Base-by-base conservation (phyloP, 2,113 vertebrate species). In the Vicugna pacos region DNA sequence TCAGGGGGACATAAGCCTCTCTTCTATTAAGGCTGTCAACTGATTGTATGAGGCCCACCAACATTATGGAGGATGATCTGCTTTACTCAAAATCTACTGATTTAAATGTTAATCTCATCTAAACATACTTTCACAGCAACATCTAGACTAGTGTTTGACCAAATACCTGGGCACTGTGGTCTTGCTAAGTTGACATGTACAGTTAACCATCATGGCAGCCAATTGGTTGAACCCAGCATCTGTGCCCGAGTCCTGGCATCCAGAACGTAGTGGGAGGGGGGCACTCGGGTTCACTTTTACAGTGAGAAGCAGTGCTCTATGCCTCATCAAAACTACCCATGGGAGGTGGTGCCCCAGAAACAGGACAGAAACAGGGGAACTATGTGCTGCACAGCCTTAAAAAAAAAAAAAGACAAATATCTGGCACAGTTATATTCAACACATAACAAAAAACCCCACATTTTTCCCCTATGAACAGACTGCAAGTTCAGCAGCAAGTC, bases 61-160 rank as follows among this genome's bases (percentile, higher is more conserved):
- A 60, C 69, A 5, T 13, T 3, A 5, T 8, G 6, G 38, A 82
- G 42, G 7, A 2, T 15, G 1, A 70, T 72, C 52, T 38, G 72
- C 50, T 52, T 70, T 64, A 38, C 72, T 32, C 46, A 14, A 70
- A 32, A 32, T 26, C 48, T 69, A 12, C 65, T 54, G 16, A 42
- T 14, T 70, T 92, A 58, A 70, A 60, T 46, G 91, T 76, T 52
- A 28, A 42, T 56, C 46, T 93, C 46, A 82, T 14, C 42, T 60
- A 50, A 42, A 89, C 38, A 58, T 30, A 19, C 22, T 32, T 93
- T 58, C 56, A 54, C 19, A 19, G 77, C 42, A 86, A 62, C 12
- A 65, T 54, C 64, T n/a, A 72, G 48, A 72, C 67, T 26, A 38
- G n/a, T 3, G 13, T 83, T 80, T 58, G 10, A 46, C 69, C 62